phyloP scores from a whole-genome alignment of 2,797 vertebrate genomes.

The Pteronotus mesoamericanus region DNA sequence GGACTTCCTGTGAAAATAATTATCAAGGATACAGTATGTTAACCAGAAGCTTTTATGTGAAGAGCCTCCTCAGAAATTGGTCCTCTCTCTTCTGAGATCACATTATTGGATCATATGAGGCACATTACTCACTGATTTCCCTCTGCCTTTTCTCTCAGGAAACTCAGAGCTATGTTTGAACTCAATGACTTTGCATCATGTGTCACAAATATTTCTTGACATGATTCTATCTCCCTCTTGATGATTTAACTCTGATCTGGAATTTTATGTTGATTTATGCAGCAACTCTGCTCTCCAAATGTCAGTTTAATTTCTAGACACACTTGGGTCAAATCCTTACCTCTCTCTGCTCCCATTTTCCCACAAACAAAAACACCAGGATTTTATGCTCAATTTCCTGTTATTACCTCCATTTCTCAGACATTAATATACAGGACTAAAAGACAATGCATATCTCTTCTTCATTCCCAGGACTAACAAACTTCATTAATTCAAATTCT shows the following conservation, averaged over 20 bases:
- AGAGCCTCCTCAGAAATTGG: not conserved
- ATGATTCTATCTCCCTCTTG: not conserved
- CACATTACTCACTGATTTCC: not conserved
- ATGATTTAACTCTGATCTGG: not conserved
- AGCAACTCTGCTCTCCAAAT: not conserved
- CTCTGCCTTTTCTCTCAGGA: not conserved
- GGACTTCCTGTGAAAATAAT: conserved; percentile 5
- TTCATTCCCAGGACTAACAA: not conserved
- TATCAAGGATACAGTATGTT: not conserved
- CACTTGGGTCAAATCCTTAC: not conserved
- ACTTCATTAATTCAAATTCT: not conserved
- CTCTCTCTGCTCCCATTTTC: not conserved
- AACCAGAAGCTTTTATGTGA: not conserved
- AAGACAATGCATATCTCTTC: not conserved
- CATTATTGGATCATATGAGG: not conserved
- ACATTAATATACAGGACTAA: not conserved
- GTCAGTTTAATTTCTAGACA: not conserved
- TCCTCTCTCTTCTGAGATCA: not conserved
- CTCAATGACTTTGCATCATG: not conserved
- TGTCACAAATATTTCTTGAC: not conserved
- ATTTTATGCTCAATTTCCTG: not conserved
- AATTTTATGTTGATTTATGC: not conserved
- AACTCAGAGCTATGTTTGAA: not conserved
- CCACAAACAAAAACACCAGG: not conserved
- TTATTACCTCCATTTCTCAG: not conserved